Conservation (phyloP, 1,140 invertebrate genomes). For the Scaptomyza graminum region DNA sequence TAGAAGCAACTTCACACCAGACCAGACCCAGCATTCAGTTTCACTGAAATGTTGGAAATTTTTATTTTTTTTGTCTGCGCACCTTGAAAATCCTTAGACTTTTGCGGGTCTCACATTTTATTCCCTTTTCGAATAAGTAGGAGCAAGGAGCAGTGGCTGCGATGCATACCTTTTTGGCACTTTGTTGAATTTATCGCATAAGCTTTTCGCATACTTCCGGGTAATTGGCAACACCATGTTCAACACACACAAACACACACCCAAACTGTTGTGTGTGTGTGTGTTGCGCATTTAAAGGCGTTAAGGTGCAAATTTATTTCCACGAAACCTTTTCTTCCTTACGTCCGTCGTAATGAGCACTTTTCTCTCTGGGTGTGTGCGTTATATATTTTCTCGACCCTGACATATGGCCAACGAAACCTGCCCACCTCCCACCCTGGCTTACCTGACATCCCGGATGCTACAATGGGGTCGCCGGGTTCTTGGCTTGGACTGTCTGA, state of each 20-base stretch:
- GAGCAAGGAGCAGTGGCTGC: conserved; percentile 1
- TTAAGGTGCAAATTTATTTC: conserved; percentile 82
- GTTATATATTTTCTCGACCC: conserved; percentile 70
- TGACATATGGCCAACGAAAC: conserved; percentile 63
- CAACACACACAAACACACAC: conserved; percentile 15
- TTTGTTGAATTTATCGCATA: conserved; percentile 80
- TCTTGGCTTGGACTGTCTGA: conserved; percentile 23
- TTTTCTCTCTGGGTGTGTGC: conserved; percentile 47
- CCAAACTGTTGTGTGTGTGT: conserved; percentile 22
- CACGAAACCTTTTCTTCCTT: conserved; percentile 67
- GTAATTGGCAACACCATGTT: conserved; percentile 79
- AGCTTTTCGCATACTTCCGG: conserved; percentile 81
- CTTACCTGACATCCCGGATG: conserved; percentile 15
- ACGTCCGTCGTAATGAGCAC: conserved; percentile 60
- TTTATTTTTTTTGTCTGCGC: conserved; percentile 61
- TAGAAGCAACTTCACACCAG: conserved; percentile 2
- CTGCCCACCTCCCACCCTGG: background rate
- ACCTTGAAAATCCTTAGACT: conserved; percentile 67
- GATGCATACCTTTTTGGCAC: conserved; percentile 79
- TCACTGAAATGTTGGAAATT: conserved; percentile 22
- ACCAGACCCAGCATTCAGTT: conserved; percentile 16
- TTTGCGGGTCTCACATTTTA: conserved; percentile 42
- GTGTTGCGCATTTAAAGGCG: conserved; percentile 76
- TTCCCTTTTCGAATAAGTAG: conserved; percentile 23
- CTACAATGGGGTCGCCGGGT: background rate